phyloP scores from a whole-genome alignment of 2,888 invertebrate genomes.

The Eurytoma adleriae region DNA sequence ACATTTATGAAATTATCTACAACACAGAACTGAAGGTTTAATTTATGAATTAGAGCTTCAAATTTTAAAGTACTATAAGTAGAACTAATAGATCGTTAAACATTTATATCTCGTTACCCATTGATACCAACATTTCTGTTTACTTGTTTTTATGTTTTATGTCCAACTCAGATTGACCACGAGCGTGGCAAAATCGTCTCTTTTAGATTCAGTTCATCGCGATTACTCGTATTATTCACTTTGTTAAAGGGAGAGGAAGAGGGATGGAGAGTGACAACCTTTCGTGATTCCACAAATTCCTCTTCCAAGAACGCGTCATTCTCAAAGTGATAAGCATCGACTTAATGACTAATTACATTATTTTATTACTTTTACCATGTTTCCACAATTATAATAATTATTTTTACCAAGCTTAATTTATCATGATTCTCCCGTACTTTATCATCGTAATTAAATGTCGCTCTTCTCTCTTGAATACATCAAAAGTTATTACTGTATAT shows the following conservation, averaged over 20 bases:
- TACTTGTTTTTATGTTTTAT: too few relatives aligned
- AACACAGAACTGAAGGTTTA: too few relatives aligned
- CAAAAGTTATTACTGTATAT: conserved; percentile 11
- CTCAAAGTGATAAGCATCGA: conserved; percentile 53
- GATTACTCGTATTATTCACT: conserved; percentile 57
- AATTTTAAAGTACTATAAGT: too few relatives aligned
- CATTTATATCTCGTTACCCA: too few relatives aligned
- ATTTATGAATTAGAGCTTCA: too few relatives aligned
- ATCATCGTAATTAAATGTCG: conserved; percentile 32
- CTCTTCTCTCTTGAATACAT: conserved; percentile 11
- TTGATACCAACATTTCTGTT: too few relatives aligned
- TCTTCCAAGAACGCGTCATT: conserved; percentile 53
- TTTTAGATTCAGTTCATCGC: conserved; percentile 22
- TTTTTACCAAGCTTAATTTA: conserved; percentile 43
- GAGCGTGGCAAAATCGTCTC: neutral
- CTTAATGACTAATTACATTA: conserved; percentile 53
- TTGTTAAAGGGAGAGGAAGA: conserved; percentile 36
- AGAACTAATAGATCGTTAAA: too few relatives aligned
- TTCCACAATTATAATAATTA: conserved; percentile 48
- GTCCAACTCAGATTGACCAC: neutral
- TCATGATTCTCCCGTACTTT: conserved; percentile 29
- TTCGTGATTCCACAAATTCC: conserved; percentile 47
- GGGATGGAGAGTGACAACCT: conserved; percentile 12
- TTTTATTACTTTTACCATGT: conserved; percentile 49
- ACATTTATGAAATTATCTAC: neutral